Conservation (phyloP, 2,797 vertebrate genomes). For the Dendrocincla tyrannina region DNA sequence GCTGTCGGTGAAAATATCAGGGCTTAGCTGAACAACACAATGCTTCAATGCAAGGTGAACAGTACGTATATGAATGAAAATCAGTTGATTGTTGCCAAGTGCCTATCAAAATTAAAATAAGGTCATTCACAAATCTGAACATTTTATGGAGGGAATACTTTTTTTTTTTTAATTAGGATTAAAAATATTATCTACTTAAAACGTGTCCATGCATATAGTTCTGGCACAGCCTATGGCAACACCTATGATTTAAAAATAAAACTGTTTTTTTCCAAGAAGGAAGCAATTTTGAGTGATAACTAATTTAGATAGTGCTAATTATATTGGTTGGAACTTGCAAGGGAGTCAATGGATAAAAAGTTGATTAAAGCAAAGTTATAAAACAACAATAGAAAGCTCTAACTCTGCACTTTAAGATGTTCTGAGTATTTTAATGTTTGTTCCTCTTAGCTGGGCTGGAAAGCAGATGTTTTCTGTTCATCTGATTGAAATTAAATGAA, state of each 20-base stretch:
- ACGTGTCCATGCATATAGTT: slow-evolving; percentile 75
- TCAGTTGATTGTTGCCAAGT: slow-evolving; percentile 50
- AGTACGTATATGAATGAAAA: slow-evolving; percentile 67
- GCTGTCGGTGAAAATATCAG: background rate
- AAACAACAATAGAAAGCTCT: slow-evolving; percentile 65
- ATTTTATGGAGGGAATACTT: slow-evolving; percentile 58
- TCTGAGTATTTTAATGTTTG: slow-evolving; percentile 59
- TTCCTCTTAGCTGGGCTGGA: background rate
- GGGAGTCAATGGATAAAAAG: slow-evolving; percentile 59
- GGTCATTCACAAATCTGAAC: slow-evolving; percentile 74
- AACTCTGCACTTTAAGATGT: slow-evolving; percentile 45
- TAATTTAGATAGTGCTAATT: slow-evolving; percentile 84
- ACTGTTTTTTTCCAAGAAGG: slow-evolving; percentile 70
- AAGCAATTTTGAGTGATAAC: slow-evolving; percentile 80
- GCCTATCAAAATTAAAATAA: slow-evolving; percentile 75
- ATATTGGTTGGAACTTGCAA: slow-evolving; percentile 72
- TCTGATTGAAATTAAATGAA: background rate
- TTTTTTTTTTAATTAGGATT: slow-evolving; percentile 80
- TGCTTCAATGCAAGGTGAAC: slow-evolving; percentile 50
- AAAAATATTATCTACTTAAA: slow-evolving; percentile 81
- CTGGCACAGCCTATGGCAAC: slow-evolving; percentile 73
- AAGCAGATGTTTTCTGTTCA: background rate
- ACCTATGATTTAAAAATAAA: slow-evolving; percentile 79
- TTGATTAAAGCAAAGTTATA: slow-evolving; percentile 77
- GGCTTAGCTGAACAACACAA: background rate